Percentiles rank a stretch among this genome's conserved stretches.
Evolutionary conservation across 2,888 invertebrate genomes (phyloP).

Genomic region (Meganola albula): DNA sequence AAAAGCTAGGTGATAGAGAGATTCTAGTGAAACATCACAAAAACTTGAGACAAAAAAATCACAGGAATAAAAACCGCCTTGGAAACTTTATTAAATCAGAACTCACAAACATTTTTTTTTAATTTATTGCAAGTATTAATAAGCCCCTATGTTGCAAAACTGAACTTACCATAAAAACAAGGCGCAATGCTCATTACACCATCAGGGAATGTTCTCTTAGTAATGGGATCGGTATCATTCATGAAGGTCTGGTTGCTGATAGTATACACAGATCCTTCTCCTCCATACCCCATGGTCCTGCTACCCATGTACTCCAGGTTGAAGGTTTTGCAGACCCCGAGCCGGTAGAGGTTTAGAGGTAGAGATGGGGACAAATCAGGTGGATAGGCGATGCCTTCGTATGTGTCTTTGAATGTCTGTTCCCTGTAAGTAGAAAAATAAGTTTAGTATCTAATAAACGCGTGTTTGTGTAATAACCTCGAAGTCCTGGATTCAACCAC

Average conservation of each 20-base stretch:
- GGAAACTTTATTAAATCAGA: no score
- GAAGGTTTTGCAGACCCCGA: slow-evolving; percentile 85
- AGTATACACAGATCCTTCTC: slow-evolving; percentile 79
- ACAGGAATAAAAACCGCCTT: no score
- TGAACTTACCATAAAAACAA: slow-evolving; percentile 83
- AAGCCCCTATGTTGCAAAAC: no score
- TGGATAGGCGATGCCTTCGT: slow-evolving; percentile 86
- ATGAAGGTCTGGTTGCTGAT: slow-evolving; percentile 80
- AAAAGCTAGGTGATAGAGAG: no score
- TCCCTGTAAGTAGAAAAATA: slow-evolving; percentile 18
- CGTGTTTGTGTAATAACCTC: no score
- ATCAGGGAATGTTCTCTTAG: slow-evolving; percentile 78
- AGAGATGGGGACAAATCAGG: slow-evolving; percentile 72
- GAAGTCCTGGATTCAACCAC: no score
- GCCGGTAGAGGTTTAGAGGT: slow-evolving; percentile 81
- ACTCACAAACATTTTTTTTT: no score
- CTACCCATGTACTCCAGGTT: slow-evolving; percentile 45
- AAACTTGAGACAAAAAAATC: no score
- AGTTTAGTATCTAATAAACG: no score
- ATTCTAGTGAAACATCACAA: no score
- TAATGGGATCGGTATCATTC: slow-evolving; percentile 51
- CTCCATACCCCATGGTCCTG: slow-evolving; percentile 57
- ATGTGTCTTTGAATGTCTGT: slow-evolving; percentile 76
- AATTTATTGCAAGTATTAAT: no score
- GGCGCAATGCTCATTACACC: slow-evolving; percentile 75